phyloP scores from a whole-genome alignment of 1,140 invertebrate genomes.

The Intoshia linei region DNA sequence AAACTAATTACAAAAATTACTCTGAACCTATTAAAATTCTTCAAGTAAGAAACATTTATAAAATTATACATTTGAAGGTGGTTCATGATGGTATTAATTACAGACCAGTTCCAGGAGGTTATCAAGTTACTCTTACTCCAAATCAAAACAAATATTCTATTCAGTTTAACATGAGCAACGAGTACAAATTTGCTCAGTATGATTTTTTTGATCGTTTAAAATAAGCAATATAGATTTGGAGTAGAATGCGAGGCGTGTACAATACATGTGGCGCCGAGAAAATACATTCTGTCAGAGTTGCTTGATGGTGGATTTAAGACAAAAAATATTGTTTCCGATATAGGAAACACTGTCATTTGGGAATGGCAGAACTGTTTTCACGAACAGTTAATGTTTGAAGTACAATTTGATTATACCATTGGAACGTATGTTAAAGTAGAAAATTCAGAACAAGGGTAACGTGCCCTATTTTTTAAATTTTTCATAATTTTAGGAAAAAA shows the following conservation, averaged over 20 bases:
- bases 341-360: constrained; percentile 17
- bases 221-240: constrained; percentile 10
- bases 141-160: constrained; percentile 12
- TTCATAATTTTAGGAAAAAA: too few species aligned
- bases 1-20: not conserved
- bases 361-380: constrained; percentile 13
- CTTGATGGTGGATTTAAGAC: constrained; percentile 17
- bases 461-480: too few species aligned
- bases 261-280: constrained; percentile 11
- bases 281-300: constrained; percentile 11
- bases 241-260: constrained; percentile 13
- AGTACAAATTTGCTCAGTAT: constrained; percentile 22
- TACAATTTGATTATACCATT: constrained; percentile 9
- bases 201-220: too few species aligned
- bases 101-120: constrained; percentile 18
- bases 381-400: constrained; percentile 15
- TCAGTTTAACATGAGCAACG: constrained; percentile 17
- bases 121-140: constrained; percentile 7
- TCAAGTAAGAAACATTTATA: not conserved
- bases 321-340: constrained; percentile 13
- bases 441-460: too few species aligned
- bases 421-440: constrained; percentile 8
- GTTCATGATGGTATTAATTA: constrained; percentile 19
- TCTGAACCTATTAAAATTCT: constrained; percentile 5
- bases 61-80: constrained; percentile 9